These are phyloP conservation scores for Mixornis gularis DNA, from an alignment of 2,113 vertebrate genomes.

Conservation along the genomic window DNA sequence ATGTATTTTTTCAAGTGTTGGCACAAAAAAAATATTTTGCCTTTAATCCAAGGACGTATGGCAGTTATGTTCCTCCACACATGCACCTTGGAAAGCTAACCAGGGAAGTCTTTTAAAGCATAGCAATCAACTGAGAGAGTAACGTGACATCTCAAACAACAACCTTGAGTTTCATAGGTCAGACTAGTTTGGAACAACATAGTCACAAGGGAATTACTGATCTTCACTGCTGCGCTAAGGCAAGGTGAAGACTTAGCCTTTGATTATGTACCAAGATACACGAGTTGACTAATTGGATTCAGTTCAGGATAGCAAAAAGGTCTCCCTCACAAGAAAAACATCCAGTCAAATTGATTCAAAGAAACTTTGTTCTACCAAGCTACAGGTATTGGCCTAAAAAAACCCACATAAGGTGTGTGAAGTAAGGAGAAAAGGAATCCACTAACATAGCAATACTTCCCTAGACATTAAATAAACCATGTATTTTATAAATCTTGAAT, in stretches of 20 bases:
- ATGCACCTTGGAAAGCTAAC: neutral
- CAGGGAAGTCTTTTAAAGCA: neutral
- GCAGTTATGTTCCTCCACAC: neutral
- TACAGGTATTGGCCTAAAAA: neutral
- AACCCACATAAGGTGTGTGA: neutral
- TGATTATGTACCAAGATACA: neutral
- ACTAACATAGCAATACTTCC: neutral
- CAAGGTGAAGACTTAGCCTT: neutral
- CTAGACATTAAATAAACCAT: neutral
- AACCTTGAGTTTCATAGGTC: neutral
- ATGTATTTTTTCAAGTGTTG: neutral
- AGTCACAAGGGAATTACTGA: slow-evolving; percentile 4
- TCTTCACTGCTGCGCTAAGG: neutral
- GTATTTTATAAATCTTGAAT: neutral
- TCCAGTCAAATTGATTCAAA: neutral
- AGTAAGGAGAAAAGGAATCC: neutral
- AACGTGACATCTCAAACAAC: neutral
- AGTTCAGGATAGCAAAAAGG: neutral
- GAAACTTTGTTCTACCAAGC: neutral
- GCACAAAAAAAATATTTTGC: neutral
- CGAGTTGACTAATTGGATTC: neutral
- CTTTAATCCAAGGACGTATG: neutral
- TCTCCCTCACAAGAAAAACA: neutral
- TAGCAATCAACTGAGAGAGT: neutral
- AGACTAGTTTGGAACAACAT: neutral